Conservation (phyloP, 2,797 vertebrate genomes). For the Tapirus indicus region DNA sequence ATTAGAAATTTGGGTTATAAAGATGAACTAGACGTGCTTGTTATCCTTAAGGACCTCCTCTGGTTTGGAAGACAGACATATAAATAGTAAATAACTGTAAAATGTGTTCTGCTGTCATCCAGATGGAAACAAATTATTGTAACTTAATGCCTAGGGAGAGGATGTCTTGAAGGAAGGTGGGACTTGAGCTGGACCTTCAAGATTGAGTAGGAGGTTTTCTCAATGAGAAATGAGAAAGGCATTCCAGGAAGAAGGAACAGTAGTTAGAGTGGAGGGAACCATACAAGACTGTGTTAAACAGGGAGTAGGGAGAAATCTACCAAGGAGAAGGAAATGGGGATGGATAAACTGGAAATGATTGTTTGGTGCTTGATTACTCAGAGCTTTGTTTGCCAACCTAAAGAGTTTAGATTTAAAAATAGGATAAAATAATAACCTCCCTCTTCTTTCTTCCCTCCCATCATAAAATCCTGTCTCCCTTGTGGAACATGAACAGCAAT, state of each 20-base stretch:
- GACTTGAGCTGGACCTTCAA: neutral
- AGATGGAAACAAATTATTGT: neutral
- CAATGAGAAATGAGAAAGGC: neutral
- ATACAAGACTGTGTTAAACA: neutral
- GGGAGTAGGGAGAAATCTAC: neutral
- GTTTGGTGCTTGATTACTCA: neutral
- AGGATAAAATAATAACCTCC: neutral
- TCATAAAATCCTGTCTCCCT: neutral
- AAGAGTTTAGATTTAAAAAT: conserved; percentile 24
- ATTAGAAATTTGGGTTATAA: neutral
- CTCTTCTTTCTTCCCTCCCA: neutral
- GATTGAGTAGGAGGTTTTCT: neutral
- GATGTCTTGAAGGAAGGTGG: neutral
- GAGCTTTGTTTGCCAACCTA: neutral
- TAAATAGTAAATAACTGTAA: neutral
- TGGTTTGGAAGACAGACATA: neutral
- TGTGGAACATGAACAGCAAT: neutral
- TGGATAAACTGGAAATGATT: neutral
- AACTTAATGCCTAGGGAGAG: conserved; percentile 17
- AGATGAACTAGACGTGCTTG: neutral
- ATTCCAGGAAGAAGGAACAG: neutral
- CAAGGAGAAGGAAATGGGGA: neutral
- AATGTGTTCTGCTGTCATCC: neutral
- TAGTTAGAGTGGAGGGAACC: neutral
- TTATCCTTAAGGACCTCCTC: neutral